A percentile compares a stretch with the other conserved stretches of the same genome.
These are phyloP conservation scores for Buceros bicornis DNA, from an alignment of 2,797 vertebrate genomes.

Conservation along the genomic window DNA sequence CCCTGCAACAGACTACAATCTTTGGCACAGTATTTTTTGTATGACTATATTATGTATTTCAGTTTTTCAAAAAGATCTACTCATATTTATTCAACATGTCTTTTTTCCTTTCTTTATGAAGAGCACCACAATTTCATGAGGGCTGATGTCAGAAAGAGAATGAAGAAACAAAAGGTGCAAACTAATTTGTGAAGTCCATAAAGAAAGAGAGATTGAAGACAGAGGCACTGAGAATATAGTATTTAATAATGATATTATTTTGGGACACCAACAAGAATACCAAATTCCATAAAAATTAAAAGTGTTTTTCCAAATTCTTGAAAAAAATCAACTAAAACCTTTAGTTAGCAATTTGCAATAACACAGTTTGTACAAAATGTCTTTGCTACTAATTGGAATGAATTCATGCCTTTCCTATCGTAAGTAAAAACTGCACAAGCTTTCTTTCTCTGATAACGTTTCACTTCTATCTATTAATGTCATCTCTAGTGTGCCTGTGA, in stretches of 20 bases:
- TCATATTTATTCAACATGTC: not conserved
- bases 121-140: rapidly evolving
- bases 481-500: conserved; percentile 87
- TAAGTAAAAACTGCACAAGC: conserved; percentile 68
- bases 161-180: not conserved
- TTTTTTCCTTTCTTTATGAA: not conserved
- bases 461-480: conserved; percentile 88
- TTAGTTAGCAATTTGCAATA: not conserved
- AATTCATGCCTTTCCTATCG: conserved; percentile 68
- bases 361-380: not conserved
- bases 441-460: conserved; percentile 69
- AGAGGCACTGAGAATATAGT: not conserved
- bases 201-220: not conserved
- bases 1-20: not conserved
- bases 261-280: not conserved
- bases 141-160: not conserved
- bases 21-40: not conserved
- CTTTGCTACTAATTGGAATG: conserved; percentile 67
- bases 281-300: not conserved
- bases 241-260: not conserved
- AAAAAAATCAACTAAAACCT: conserved; percentile 27
- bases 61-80: not conserved
- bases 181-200: not conserved
- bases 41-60: not conserved
- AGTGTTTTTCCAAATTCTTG: not conserved